phyloP scores from a whole-genome alignment of 2,797 vertebrate genomes.

The Tangara arthus region DNA sequence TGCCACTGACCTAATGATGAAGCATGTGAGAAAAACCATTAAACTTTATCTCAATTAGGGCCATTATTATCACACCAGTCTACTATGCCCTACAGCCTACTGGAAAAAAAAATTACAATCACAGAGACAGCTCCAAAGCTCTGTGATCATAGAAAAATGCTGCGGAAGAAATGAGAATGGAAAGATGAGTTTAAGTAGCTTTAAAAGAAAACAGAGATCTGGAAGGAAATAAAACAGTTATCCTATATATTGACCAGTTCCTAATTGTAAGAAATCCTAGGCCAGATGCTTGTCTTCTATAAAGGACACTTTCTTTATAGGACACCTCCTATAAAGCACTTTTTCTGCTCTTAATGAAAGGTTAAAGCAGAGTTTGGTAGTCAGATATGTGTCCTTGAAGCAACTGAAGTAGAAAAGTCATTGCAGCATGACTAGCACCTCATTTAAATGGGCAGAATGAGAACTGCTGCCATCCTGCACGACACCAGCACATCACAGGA shows the following conservation, averaged over 20 bases:
- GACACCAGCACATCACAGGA: background rate
- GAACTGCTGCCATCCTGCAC: background rate
- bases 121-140: conserved; percentile 7
- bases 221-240: background rate
- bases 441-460: background rate
- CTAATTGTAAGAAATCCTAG: background rate
- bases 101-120: background rate
- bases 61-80: conserved; percentile 43
- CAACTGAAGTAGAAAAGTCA: background rate
- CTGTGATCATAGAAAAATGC: background rate
- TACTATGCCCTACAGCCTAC: conserved; percentile 5
- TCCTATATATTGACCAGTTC: background rate
- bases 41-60: conserved; percentile 50
- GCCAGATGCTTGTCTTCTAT: background rate
- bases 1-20: conserved; percentile 38
- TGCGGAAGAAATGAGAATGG: background rate
- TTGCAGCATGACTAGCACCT: background rate
- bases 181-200: background rate
- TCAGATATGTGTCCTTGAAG: background rate
- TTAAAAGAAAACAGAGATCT: background rate
- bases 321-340: background rate
- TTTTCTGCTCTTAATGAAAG: background rate
- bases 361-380: background rate
- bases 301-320: background rate
- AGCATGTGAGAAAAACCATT: conserved; percentile 40